Percentiles rank a stretch among this genome's conserved stretches.
Evolutionary conservation across 2,113 vertebrate genomes (phyloP).

Genomic region (chimpanzee (Pan troglodytes)): NHGRI_mPanTro3-v2.1_pri NC_072407.2:12785001-12785500

Average conservation of each 20-base stretch:
- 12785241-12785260: background rate
- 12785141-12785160: background rate
- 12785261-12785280: background rate
- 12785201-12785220: background rate
- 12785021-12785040: too few relatives aligned
- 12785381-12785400: slow-evolving; percentile 35
- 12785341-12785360: background rate
- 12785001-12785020: too few relatives aligned
- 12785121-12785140: too few relatives aligned
- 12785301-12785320: background rate
- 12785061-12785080: too few relatives aligned
- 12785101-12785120: too few relatives aligned
- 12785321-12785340: background rate
- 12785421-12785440: background rate
- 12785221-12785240: background rate
- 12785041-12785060: too few relatives aligned
- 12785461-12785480: background rate
- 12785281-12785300: background rate
- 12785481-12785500: background rate
- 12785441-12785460: slow-evolving; percentile 30
- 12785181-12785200: background rate
- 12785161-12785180: background rate
- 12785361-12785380: background rate
- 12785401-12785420: background rate
- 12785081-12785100: too few relatives aligned